Evolutionary conservation across 1,140 invertebrate genomes (phyloP).

Genomic region (Penaeus indicus): DNA sequence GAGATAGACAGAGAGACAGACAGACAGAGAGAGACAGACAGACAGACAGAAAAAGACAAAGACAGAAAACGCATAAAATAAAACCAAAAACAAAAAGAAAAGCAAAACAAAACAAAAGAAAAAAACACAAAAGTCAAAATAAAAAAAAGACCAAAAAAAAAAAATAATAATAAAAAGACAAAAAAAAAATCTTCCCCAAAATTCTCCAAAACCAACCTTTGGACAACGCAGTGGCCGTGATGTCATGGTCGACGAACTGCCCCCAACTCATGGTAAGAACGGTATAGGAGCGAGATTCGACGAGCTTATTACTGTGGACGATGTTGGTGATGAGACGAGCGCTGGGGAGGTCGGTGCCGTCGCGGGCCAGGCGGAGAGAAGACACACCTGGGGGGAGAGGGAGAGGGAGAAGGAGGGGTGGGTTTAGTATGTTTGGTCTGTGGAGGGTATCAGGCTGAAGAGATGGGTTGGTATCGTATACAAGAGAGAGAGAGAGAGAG

Average conservation of each 20-base stretch:
- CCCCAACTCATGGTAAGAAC: constrained; percentile 83
- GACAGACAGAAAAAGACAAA: no score
- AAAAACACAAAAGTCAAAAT: background rate
- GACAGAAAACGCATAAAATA: no score
- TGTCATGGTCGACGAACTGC: constrained; percentile 86
- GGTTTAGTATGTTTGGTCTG: no score
- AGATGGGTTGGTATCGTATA: background rate
- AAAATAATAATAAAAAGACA: background rate
- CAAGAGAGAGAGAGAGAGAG: background rate
- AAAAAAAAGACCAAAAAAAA: background rate
- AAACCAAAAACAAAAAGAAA: no score
- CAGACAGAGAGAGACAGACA: no score
- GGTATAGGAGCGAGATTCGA: constrained; percentile 76
- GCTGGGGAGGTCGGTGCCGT: constrained; percentile 75
- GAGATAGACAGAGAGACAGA: background rate
- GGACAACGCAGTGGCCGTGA: constrained; percentile 71
- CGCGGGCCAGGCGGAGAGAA: constrained; percentile 5
- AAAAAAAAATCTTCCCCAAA: no score
- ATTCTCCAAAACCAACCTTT: constrained; percentile 37
- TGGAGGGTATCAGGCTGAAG: no score
- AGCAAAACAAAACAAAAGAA: no score
- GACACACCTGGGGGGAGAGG: constrained; percentile 28
- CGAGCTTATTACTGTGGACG: constrained; percentile 67
- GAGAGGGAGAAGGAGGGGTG: no score
- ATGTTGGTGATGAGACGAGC: constrained; percentile 80